A percentile compares a stretch with the other conserved stretches of the same genome.
Evolutionary conservation across 2,888 invertebrate species (phyloP).

Genomic region (Petrolisthes cinctipes): DNA sequence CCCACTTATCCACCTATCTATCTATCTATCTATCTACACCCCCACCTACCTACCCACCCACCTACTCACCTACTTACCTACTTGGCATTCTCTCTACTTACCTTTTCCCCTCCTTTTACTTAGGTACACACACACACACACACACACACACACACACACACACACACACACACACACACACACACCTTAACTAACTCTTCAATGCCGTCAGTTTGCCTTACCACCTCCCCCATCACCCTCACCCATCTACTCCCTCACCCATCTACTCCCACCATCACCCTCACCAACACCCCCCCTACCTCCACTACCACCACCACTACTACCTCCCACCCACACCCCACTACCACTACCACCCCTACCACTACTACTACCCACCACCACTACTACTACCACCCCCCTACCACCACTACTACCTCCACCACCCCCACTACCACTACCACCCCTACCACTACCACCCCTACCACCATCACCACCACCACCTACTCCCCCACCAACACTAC

Average conservation of each 20-base stretch:
- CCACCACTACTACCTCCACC: not conserved
- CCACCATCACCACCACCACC: not conserved
- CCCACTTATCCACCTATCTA: not conserved
- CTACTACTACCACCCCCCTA: too few species aligned
- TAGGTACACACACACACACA: not conserved
- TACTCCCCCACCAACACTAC: not conserved
- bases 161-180: not conserved
- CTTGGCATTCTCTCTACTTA: not conserved
- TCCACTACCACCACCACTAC: not conserved
- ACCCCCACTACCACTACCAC: not conserved
- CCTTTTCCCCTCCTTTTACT: not conserved
- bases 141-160: constrained; percentile 16
- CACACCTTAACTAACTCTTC: not conserved
- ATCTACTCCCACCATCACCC: not conserved
- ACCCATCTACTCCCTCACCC: not conserved
- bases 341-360: not conserved
- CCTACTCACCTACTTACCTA: constrained; percentile 5
- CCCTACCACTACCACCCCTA: constrained; percentile 1
- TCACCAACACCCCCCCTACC: constrained; percentile 14
- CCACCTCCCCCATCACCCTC: not conserved
- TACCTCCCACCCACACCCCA: not conserved
- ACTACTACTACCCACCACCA: not conserved
- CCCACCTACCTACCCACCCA: not conserved
- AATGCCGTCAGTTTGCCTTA: not conserved
- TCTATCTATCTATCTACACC: not conserved